These are phyloP conservation scores for Calliopum simillimum DNA, from an alignment of 2,888 invertebrate species.

Conservation along the genomic window DNA sequence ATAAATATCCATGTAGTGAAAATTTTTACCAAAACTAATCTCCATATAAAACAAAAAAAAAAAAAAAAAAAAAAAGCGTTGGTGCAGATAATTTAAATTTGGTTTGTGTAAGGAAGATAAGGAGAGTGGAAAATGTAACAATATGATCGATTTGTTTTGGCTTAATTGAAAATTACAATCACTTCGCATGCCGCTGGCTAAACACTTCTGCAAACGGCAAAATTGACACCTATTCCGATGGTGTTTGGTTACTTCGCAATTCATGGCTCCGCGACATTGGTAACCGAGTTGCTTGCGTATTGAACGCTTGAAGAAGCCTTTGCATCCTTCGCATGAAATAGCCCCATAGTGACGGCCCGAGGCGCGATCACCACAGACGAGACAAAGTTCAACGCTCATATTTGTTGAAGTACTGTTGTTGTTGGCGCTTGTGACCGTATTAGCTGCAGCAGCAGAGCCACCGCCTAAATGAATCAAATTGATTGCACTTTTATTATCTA, in stretches of 20 bases:
- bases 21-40: too few relatives aligned
- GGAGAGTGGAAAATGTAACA: too few relatives aligned
- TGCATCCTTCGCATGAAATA: conserved; percentile 93
- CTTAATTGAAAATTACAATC: conserved; percentile 83
- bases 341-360: conserved; percentile 96
- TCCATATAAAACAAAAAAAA: too few relatives aligned
- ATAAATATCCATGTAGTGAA: too few relatives aligned
- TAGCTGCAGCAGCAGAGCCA: conserved; percentile 32
- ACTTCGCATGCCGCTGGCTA: conserved; percentile 98
- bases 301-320: conserved; percentile 97
- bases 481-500: conserved; percentile 51
- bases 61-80: too few relatives aligned
- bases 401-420: conserved; percentile 42
- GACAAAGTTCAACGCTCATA: conserved; percentile 80
- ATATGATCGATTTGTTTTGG: conserved; percentile 13
- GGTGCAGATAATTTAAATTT: too few relatives aligned
- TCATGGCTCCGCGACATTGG: conserved; percentile 94
- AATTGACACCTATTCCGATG: conserved; percentile 98
- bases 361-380: conserved; percentile 96
- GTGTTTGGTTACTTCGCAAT: conserved; percentile 98
- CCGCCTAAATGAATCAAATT: conserved; percentile 46
- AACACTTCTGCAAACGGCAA: conserved; percentile 96
- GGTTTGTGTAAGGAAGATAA: too few relatives aligned
- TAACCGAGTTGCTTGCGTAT: conserved; percentile 97
- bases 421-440: conserved; percentile 38